Percentiles rank a stretch among this genome's conserved stretches.
Evolutionary conservation across 2,797 vertebrate genomes (phyloP).

Genomic region (Halcyon badia): DNA sequence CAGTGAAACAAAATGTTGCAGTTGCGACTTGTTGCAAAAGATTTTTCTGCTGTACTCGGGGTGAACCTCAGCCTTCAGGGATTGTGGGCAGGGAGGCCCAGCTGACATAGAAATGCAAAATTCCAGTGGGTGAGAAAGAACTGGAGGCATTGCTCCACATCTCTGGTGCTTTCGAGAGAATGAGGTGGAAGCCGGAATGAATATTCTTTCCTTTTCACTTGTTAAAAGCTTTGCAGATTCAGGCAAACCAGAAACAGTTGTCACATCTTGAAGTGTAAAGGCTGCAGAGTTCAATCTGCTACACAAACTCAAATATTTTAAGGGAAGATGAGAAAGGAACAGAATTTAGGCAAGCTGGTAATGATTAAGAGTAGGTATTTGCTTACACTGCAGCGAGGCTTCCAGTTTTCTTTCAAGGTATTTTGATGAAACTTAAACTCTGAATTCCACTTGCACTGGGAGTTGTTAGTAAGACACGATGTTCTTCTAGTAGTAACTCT

Average conservation of each 20-base stretch:
- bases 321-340: background rate
- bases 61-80: background rate
- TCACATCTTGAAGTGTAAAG: background rate
- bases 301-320: background rate
- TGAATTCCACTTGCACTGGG: background rate
- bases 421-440: background rate
- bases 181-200: background rate
- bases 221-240: background rate
- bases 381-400: background rate
- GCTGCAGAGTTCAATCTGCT: background rate
- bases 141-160: background rate
- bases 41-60: background rate
- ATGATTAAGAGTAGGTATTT: background rate
- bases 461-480: background rate
- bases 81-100: background rate
- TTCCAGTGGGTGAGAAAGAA: background rate
- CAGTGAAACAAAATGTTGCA: background rate
- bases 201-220: background rate
- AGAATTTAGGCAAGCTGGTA: background rate
- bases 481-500: background rate
- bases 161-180: background rate
- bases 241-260: background rate
- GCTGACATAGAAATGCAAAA: slow-evolving; percentile 50
- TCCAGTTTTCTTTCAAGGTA: background rate
- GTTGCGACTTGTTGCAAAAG: background rate